Evolutionary conservation across 1,140 invertebrate species (phyloP), one percentile per base, ranked within the genome.

Genomic region (Cotesia glomerata): DNA sequence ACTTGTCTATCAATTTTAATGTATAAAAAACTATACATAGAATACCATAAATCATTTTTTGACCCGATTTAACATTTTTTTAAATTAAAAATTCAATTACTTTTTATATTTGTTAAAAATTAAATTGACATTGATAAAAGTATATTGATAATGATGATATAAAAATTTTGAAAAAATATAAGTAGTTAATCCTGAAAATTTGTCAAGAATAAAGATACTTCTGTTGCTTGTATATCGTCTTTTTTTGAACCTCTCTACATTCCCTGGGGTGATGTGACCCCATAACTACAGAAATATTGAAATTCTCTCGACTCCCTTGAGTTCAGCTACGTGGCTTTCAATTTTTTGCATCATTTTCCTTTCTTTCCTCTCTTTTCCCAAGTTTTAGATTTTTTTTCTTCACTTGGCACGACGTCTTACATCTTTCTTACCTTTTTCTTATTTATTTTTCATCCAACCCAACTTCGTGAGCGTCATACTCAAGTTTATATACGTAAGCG

Each of bases 261-360:
- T 45, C 75, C 54, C 49, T 71, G 35, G 54, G 72, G 18, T 66
- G 71, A 76, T 74, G 77, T 77, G 78, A 73, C 32, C 14, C n/a
- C 32, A 63, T 26, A 26, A 36, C 74, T 75, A 75, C 75, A 74
- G 77, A 79, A 81, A 79, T 81, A 81, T 79, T 79, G 77, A 77
- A 78, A 81, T 78, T 72, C 74, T 69, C 71, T 18, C 34, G 73
- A 71, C 63, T 52, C 69, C 16, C 49, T 59, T 64, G 32, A 36
- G 32, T 13, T 14, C 13, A 7, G 32, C 35, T 63, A 35, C 34
- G 35, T 32, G 26, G 26, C 26, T 32, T 26, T 32, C 14, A 61
- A 61, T 61, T 26, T 61, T 61, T 49, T 13, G 14, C 62, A 62
- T 54, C 36, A 32, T 68, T 65, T 58, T 34, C 56, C 11, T 52